Evolutionary conservation across 2,113 vertebrate genomes (phyloP), one percentile per base, ranked within the genome.

Genomic region (Nothobranchius furzeri): DNA sequence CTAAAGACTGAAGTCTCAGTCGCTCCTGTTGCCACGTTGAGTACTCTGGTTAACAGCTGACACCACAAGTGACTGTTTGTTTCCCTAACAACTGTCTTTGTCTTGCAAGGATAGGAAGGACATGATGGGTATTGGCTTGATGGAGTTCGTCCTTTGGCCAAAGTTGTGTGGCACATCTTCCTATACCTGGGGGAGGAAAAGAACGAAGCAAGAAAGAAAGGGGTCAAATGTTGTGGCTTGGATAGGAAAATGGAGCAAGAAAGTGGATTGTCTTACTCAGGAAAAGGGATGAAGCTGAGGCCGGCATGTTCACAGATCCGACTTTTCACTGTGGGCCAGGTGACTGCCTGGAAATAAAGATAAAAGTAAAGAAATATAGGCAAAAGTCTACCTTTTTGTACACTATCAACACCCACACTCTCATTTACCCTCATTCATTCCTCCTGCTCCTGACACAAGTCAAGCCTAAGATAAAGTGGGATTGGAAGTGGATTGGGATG

Each of bases 61-160:
- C 66, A 82, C 72, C 49, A 9, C 64, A 73, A 70, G 37, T 76
- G 56, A 48, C 54, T 58, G 60, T 78, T 52, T 64, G 79, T 70
- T 83, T 76, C 56, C 76, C 67, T 73, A 76, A 75, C 76, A 82
- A 83, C 75, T 76, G 70, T 60, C 74, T 79, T 68, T 86, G 82
- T 87, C 76, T 78, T 49, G 25, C 54, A 45, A 35, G 36, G 60
- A 82, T 55, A 77, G 54, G 48, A 72, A 62, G 58, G 51, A 85
- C 35, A 45, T 79, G 84, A 83, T 75, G 78, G 78, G 83, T 81
- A 90, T 84, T 85, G 73, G 87, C 85, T 82, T 76, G 78, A 87
- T 71, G 35, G 60, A 74, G 49, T 55, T 25, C 68, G 68, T 84
- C 76, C 72, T 80, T 79, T 74, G 79, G 80, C 79, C 69, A 71